These are phyloP conservation scores for Sorex fumeus DNA, from an alignment of 2,113 vertebrate genomes.

Conservation along the genomic window DNA sequence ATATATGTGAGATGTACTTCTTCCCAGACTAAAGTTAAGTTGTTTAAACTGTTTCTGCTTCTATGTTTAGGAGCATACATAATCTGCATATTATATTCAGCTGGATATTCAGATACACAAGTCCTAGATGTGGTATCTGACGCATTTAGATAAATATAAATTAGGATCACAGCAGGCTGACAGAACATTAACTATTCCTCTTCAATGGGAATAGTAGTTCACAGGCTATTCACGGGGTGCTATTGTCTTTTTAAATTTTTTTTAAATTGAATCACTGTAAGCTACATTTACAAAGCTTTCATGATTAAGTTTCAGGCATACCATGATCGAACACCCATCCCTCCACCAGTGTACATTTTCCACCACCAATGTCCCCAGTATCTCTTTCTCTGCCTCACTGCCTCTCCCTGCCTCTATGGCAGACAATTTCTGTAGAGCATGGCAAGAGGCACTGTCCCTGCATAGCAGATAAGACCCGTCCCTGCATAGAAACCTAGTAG, in stretches of 20 bases:
- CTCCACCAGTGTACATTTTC: no score
- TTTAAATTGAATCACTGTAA: no score
- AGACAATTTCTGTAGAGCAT: no score
- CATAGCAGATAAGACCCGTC: no score
- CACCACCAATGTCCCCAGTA: no score
- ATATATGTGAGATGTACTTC: neutral
- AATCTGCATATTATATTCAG: neutral
- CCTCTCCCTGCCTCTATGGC: no score
- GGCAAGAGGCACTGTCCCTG: no score
- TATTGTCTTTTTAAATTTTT: neutral
- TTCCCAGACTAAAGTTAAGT: conserved; percentile 31
- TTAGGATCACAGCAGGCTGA: neutral
- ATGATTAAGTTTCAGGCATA: no score
- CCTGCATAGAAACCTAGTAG: no score
- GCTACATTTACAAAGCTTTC: no score
- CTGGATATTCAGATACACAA: neutral
- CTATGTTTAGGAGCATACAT: neutral
- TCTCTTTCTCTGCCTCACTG: no score
- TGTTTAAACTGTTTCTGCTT: neutral
- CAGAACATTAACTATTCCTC: neutral
- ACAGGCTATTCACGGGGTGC: neutral
- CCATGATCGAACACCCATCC: no score
- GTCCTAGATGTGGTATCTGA: neutral
- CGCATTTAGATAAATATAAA: neutral
- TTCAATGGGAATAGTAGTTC: neutral